Evolutionary conservation across 2,888 invertebrate genomes (phyloP).

Genomic region (Sipunculus nudus): DNA sequence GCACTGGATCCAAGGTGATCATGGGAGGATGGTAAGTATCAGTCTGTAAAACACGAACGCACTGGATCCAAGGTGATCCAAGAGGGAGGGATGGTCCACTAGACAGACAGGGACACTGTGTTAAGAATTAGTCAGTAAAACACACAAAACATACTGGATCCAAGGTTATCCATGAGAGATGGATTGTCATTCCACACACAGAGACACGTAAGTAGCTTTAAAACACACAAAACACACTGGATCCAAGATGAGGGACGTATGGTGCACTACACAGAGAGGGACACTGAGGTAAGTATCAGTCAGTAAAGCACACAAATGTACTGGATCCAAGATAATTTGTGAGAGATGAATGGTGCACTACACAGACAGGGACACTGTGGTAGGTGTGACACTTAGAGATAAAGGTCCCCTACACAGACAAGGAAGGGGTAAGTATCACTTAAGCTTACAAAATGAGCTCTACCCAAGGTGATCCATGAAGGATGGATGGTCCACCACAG

Average conservation of each 20-base stretch:
- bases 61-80: constrained; percentile 92
- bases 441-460: no score
- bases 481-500: no score
- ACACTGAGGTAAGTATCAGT: constrained; percentile 88
- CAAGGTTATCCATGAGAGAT: constrained; percentile 95
- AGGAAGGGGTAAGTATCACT: no score
- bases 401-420: no score
- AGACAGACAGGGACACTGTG: constrained; percentile 89
- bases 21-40: no score
- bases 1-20: constrained; percentile 82
- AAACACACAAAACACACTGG: constrained; percentile 91
- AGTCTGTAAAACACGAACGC: constrained; percentile 92
- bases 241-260: constrained; percentile 98
- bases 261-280: constrained; percentile 95
- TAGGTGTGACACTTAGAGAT: constrained; percentile 70
- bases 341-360: constrained; percentile 99
- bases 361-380: constrained; percentile 90
- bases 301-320: constrained; percentile 92
- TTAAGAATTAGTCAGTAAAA: constrained; percentile 94
- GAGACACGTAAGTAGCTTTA: no score
- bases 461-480: no score
- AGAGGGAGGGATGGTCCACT: constrained; percentile 99
- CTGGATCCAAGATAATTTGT: constrained; percentile 91
- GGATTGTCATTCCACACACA: constrained; percentile 98
- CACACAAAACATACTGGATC: constrained; percentile 89